Evolutionary conservation across 2,888 invertebrate species (phyloP).

Genomic region (Eueremaeus valkanovi): DNA sequence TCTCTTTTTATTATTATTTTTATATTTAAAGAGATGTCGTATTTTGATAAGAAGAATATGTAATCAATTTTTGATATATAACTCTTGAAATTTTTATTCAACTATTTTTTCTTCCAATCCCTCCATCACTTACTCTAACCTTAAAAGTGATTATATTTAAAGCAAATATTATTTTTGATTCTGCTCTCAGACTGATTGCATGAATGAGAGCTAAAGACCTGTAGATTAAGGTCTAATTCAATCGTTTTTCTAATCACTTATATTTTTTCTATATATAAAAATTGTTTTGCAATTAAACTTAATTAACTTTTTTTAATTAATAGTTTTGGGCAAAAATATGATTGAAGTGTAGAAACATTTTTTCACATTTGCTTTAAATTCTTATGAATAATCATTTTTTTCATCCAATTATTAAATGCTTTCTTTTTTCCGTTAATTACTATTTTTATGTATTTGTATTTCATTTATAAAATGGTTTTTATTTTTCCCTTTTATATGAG

Average conservation of each 20-base stretch:
- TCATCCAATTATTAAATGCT: too few relatives aligned
- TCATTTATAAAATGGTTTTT: not conserved
- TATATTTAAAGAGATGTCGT: not conserved
- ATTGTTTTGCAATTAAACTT: not conserved
- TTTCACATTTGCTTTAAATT: too few relatives aligned
- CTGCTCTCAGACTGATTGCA: constrained; percentile 4
- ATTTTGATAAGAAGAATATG: constrained; percentile 6
- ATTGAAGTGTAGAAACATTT: too few relatives aligned
- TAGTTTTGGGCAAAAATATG: too few relatives aligned
- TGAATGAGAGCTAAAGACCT: not conserved
- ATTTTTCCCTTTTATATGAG: not conserved
- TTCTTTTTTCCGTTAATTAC: too few relatives aligned
- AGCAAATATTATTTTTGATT: not conserved
- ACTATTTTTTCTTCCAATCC: not conserved
- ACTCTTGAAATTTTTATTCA: not conserved
- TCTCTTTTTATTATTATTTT: not conserved
- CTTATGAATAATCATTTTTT: too few relatives aligned
- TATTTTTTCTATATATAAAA: not conserved
- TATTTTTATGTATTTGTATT: too few relatives aligned
- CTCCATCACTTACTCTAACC: not conserved
- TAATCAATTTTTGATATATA: constrained; percentile 17
- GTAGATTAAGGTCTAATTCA: not conserved
- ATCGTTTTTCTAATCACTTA: not conserved
- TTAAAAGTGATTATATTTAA: not conserved
- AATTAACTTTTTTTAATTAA: constrained; percentile 5